phyloP scores from a whole-genome alignment of 2,797 vertebrate species.

The Microchirus variegatus region DNA sequence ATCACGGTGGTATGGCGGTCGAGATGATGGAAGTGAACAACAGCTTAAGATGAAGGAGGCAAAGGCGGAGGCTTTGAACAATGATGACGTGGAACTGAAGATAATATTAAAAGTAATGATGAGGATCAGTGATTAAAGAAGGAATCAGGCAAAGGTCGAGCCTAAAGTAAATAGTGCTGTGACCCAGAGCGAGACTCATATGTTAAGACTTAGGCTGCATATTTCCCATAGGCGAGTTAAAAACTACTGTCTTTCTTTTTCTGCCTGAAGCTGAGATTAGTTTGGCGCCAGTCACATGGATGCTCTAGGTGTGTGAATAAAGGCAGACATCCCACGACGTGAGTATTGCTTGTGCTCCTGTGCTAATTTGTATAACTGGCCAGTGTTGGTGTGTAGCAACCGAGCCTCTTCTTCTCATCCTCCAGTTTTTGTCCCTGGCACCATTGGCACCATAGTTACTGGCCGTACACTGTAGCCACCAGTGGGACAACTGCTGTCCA shows the following conservation, averaged over 20 bases:
- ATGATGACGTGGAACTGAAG: slow-evolving; percentile 32
- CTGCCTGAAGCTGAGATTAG: slow-evolving; percentile 39
- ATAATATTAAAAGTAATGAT: slow-evolving; percentile 46
- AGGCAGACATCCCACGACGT: slow-evolving; percentile 8
- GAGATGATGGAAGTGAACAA: slow-evolving; percentile 24
- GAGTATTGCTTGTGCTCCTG: slow-evolving; percentile 4
- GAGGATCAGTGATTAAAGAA: slow-evolving; percentile 45
- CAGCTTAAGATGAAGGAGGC: slow-evolving; percentile 3
- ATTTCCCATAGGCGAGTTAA: slow-evolving; percentile 19
- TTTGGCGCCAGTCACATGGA: slow-evolving; percentile 28
- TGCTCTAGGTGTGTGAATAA: slow-evolving; percentile 27
- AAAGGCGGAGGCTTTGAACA: slow-evolving; percentile 32
- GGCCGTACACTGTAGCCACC: slow-evolving; percentile 34
- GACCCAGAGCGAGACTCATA: slow-evolving; percentile 36
- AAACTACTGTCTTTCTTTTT: slow-evolving; percentile 23
- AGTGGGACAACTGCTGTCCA: slow-evolving; percentile 37
- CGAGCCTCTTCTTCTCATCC: not conserved
- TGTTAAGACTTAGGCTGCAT: slow-evolving; percentile 39
- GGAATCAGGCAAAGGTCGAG: slow-evolving; percentile 48
- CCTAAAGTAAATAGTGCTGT: slow-evolving; percentile 43
- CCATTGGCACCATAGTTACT: slow-evolving; percentile 21
- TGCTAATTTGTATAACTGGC: slow-evolving; percentile 12
- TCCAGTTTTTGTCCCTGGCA: slow-evolving; percentile 44
- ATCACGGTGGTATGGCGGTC: not conserved
- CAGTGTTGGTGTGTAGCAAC: slow-evolving; percentile 17